Conservation (phyloP, 2,888 invertebrate species). For the Digitonthophagus gazella region DNA sequence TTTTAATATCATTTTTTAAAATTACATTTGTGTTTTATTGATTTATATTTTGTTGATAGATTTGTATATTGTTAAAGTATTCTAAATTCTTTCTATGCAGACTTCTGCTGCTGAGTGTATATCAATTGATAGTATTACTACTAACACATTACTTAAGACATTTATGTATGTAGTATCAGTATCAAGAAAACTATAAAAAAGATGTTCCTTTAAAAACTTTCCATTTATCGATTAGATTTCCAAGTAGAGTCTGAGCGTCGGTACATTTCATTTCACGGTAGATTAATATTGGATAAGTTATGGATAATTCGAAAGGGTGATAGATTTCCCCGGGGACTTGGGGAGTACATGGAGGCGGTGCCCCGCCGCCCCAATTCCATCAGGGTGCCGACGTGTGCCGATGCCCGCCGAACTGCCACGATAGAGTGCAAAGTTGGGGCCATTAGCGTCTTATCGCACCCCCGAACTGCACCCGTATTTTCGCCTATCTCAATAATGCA, state of each 20-base stretch:
- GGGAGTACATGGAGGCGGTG: slow-evolving; percentile 35
- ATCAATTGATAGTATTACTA: too few relatives aligned
- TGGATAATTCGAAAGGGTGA: slow-evolving; percentile 54
- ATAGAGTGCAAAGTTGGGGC: slow-evolving; percentile 61
- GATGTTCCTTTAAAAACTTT: background rate
- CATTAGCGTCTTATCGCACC: slow-evolving; percentile 58
- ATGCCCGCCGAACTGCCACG: slow-evolving; percentile 42
- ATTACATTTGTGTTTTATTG: too few relatives aligned
- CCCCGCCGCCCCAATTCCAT: slow-evolving; percentile 23
- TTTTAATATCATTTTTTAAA: too few relatives aligned
- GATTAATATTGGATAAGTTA: slow-evolving; percentile 55
- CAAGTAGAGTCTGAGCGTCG: slow-evolving; percentile 14
- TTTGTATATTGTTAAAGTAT: too few relatives aligned
- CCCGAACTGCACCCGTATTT: slow-evolving; percentile 56
- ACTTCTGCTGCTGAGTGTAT: too few relatives aligned
- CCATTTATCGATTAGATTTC: slow-evolving; percentile 3
- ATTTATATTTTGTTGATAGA: too few relatives aligned
- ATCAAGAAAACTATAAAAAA: background rate
- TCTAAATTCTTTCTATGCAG: too few relatives aligned
- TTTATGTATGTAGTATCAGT: too few relatives aligned
- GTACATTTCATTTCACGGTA: slow-evolving; percentile 54
- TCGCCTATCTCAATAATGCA: slow-evolving; percentile 52
- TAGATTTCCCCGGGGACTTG: slow-evolving; percentile 50
- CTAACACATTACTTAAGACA: too few relatives aligned
- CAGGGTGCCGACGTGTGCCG: slow-evolving; percentile 36